Base-by-base conservation (phyloP, 1,140 invertebrate genomes). In the Hyles euphorbiae region DNA sequence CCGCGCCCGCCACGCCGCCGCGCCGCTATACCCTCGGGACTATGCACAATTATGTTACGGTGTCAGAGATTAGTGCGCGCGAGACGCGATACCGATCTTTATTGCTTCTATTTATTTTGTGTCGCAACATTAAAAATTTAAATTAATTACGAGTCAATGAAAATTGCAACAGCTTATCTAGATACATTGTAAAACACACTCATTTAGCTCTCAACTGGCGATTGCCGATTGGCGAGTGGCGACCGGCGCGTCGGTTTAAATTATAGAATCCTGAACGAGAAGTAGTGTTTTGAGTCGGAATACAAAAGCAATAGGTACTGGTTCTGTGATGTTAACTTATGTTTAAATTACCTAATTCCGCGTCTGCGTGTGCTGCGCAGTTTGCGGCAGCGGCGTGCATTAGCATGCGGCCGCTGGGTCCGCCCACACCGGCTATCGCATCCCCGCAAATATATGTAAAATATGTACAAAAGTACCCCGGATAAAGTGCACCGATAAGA, bases 401-500 rank as follows among this genome's bases (percentile, higher is more conserved):
- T 83, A 82, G 70, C 73, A 83, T 81, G 77, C 76, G 68, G 68
- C 58, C 68, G 60, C 67, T 58, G 63, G 66, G 58, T 76, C 76
- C 81, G 79, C 81, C 81, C 76, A 87, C 81, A 72, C 72, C 52
- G 65, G 63, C 73, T 74, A 79, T 81, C 78, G 66, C 76, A 78
- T 76, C 68, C 76, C 68, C 64, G 71, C 75, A 83, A 82, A 83
- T 81, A 78, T 83, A 80, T 83, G 74, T 83, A 83, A 85, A 85
- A 84, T 83, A 83, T 81, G 79, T 74, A 74, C 74, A 78, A 79
- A 81, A 80, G 77, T 76, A 80, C 64, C 69, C 80, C 70, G 81
- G 80, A 87, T 84, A 81, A 87, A 84, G 80, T 87, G 76, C 78
- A 76, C 61, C 72, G 81, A 87, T 87, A 87, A 80, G 65, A 74